Percentiles rank a stretch among this genome's conserved stretches.
Evolutionary conservation across 2,113 vertebrate genomes (phyloP).

Genomic region (Crypturellus undulatus): DNA sequence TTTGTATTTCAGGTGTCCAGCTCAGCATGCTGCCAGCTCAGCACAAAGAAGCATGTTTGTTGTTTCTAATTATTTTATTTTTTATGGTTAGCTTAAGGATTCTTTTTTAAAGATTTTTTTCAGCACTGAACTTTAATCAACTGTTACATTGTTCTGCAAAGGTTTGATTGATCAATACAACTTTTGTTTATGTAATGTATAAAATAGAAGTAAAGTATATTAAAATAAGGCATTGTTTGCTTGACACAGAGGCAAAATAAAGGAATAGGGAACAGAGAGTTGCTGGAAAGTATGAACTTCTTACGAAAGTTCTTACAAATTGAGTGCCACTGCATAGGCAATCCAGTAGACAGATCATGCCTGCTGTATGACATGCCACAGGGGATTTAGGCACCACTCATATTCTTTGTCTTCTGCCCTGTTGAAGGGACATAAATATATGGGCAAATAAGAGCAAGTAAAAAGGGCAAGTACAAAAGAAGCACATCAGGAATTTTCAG

Average conservation of each 20-base stretch:
- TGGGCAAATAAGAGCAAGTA: neutral
- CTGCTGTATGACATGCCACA: rapidly evolving
- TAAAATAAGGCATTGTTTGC: neutral
- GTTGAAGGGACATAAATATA: neutral
- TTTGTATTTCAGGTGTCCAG: neutral
- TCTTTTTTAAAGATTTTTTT: neutral
- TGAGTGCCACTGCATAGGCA: neutral
- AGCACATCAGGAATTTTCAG: neutral
- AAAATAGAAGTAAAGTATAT: neutral
- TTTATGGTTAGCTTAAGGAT: neutral
- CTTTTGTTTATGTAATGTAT: neutral
- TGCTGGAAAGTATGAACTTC: neutral
- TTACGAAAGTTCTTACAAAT: neutral
- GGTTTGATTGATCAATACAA: neutral
- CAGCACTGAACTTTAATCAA: neutral
- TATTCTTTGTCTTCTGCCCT: neutral
- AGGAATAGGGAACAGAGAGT: neutral
- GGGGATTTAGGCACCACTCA: neutral
- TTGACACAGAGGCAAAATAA: neutral
- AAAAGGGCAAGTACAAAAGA: neutral
- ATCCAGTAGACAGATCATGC: neutral
- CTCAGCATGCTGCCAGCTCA: neutral
- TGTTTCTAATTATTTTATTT: neutral
- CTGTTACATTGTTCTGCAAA: neutral
- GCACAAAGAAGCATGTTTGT: neutral